Base-by-base conservation (phyloP, 2,797 vertebrate genomes). In the Erpetoichthys calabaricus region DNA sequence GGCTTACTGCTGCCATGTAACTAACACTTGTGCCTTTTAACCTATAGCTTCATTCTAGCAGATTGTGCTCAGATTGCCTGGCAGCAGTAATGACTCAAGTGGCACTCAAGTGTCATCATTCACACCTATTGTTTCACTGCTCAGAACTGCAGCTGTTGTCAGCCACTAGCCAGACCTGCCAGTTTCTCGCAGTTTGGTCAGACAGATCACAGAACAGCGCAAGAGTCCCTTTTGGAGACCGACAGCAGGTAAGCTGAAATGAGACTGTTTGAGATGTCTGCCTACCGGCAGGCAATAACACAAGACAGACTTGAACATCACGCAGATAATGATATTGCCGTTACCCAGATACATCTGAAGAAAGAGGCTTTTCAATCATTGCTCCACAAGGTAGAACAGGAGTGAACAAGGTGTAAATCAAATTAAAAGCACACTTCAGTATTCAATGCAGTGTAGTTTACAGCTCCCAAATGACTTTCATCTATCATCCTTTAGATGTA, bases 391-490 rank as follows among this genome's bases (percentile, higher is more conserved):
- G 75, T 75, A 82, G 73, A 75, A 78, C 73, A 67, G 64, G 25
- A 60, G 57, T 70, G 75, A 75, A 81, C 80, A 83, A 77, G 80
- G 80, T 80, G 79, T 86, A 86, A 86, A 85, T 85, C 83, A 85
- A 80, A 70, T 81, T 80, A 83, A 81, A 79, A 80, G 83, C 76
- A 75, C 56, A 80, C 78, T 62, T 77, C 74, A 79, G 75, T 76
- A 81, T 85, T 81, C 78, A 76, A 64, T 77, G 70, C 69, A 5
- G 71, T 67, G 72, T 76, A 72, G 73, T 82, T 86, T 85, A 85
- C 73, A 73, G 77, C 75, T 80, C 82, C 78, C 80, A 75, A 76
- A 81, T 76, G 84, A 83, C 80, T 81, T 77, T 79, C 81, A 87
- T 87, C 78, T 78, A 78, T 84, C 85, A 83, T 83, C 75, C 77